Base-by-base conservation (phyloP, 2,888 invertebrate species). In the Habrosyne pyritoides region DNA sequence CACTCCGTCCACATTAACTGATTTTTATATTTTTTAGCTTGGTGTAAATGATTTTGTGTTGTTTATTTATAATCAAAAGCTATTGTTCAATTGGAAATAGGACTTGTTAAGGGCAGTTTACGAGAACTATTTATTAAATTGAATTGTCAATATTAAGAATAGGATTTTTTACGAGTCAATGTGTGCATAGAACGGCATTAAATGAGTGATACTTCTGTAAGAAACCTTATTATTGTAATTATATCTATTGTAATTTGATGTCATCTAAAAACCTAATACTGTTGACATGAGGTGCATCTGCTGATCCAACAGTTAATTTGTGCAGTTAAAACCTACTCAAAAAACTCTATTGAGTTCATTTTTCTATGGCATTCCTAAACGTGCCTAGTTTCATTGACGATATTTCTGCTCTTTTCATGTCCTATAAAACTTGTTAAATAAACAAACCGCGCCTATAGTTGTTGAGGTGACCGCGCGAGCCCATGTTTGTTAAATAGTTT, bases 1-100 rank as follows among this genome's bases (percentile, higher is more conserved):
- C 74, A 69, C 75, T 84, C 83, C 82, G 83, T 84, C 85, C 84
- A 82, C 66, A 61, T 68, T 61, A 56, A 67, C 64, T 60, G 60
- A 55, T 57, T 63, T n/a, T 60, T 61, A 61, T 63, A 59, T 69
- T 57, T 53, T 58, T 63, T 70, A 59, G 73, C 68, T 33, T 61
- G 56, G 55, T 69, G 60, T 63, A 60, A 49, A 63, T 64, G 57
- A 61, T 67, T 63, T 69, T 65, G n/a, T 67, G 64, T 70, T 64
- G 60, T 66, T 59, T 64, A 61, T 54, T 51, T 59, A 55, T 53
- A 52, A 46, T 24, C 48, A 56, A 48, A 46, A 30, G 3, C 21
- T 55, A 30, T 48, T 46, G 52, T 47, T 33, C 55, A 52, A 47
- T 33, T 12, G 49, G 47, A 51, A 14, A 26, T 51, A 56, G 21